Base-by-base conservation (phyloP, 2,113 vertebrate genomes). In the Lophochroa leadbeateri region DNA sequence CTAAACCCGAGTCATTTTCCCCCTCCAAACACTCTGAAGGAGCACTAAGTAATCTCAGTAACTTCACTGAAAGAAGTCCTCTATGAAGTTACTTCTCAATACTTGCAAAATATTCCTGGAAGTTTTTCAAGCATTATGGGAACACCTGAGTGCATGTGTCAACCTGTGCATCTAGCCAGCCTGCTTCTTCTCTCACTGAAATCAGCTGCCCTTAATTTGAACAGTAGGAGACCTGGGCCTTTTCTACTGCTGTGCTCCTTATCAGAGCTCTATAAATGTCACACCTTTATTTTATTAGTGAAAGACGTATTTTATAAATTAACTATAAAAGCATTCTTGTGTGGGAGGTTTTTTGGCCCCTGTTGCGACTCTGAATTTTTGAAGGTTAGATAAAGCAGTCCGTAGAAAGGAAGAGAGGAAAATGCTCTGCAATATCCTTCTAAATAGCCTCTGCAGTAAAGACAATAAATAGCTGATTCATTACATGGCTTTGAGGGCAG, bases 201-300 rank as follows among this genome's bases (percentile, higher is more conserved):
- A 96, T 84, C 90, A 93, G 81, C 39, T 61, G 47, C 41, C 41
- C 86, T 96, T 77, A 92, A 88, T 95, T 90, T 93, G 57, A 96
- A 83, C 92, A 81, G 79, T 17, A 65, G 69, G 75, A 92, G 37
- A 89, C 15, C 16, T 49, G 65, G 61, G 86, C 77, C 77, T 86
- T 86, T 96, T 78, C 91, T 39, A 82, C 89, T 87, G 79, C 75
- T 82, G 41, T 46, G 65, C 67, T 97, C 71, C 63, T 63, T 92
- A 94, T 82, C 83, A 71, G 61, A 90, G 90, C 29, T 97, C 90
- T 79, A 96, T 93, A 97, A 97, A 96, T 92, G 94, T 89, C 92
- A 93, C 78, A 83, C 68, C 82, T 90, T 83, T 90, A 92, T 96
- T 88, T 84, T 78, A 95, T 74, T 95, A 97, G 78, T 90, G 74